phyloP scores from a whole-genome alignment of 2,113 vertebrate genomes.

The Bubo blakistoni region DNA sequence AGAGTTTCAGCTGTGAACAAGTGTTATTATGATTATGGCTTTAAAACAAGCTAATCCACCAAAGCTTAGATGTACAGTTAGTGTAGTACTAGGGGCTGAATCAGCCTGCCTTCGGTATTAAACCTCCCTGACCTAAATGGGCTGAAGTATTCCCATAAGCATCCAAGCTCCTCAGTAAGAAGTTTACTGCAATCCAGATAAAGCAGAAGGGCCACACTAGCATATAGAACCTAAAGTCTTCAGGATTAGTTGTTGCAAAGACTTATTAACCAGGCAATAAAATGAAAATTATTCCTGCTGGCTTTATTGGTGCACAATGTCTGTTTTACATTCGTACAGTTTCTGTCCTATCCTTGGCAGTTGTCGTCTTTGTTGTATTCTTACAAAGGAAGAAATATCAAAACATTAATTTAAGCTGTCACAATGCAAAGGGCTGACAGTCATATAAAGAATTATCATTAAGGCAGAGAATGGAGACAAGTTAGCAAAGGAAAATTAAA shows the following conservation, averaged over 20 bases:
- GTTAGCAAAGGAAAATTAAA: constrained; percentile 68
- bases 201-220: neutral
- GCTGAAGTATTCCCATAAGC: neutral
- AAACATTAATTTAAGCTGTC: constrained; percentile 77
- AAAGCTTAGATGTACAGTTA: neutral
- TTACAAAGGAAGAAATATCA: constrained; percentile 70
- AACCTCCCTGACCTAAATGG: neutral
- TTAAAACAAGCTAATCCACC: neutral
- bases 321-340: constrained; percentile 61
- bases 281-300: constrained; percentile 34
- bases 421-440: constrained; percentile 73
- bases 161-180: neutral
- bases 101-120: neutral
- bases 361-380: constrained; percentile 72
- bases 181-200: neutral
- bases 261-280: constrained; percentile 52
- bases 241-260: constrained; percentile 21
- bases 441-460: constrained; percentile 70
- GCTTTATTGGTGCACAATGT: constrained; percentile 52
- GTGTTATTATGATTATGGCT: neutral
- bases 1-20: constrained; percentile 4
- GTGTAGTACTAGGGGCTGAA: neutral
- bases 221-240: neutral
- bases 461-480: constrained; percentile 66
- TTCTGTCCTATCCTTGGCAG: constrained; percentile 66